Evolutionary conservation across 2,113 vertebrate species (phyloP).

Genomic region (Numida meleagris): DNA sequence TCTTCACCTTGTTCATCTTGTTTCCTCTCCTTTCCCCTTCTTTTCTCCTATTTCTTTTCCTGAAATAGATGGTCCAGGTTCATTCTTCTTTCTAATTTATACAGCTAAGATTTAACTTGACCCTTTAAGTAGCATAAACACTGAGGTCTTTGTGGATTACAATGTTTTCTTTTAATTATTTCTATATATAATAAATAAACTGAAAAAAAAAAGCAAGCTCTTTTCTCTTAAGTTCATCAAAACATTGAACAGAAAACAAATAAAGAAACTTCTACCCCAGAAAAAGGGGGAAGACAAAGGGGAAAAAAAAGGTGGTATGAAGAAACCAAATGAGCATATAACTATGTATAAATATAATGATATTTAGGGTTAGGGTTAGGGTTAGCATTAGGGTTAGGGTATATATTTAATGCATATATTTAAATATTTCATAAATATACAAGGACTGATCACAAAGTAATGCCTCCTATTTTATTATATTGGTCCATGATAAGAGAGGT

Average conservation of each 20-base stretch:
- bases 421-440: neutral
- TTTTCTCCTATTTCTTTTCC: neutral
- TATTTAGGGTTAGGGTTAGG: too few relatives aligned
- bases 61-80: neutral
- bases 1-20: too few relatives aligned
- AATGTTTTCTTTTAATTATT: slow-evolving; percentile 55
- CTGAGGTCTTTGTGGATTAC: neutral
- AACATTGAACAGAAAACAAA: slow-evolving; percentile 31
- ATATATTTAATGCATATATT: neutral
- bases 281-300: neutral
- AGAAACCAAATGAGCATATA: neutral
- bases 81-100: neutral
- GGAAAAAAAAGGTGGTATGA: neutral
- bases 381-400: too few relatives aligned
- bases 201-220: neutral
- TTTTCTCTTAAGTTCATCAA: slow-evolving; percentile 22
- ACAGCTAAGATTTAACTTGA: neutral
- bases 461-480: too few relatives aligned
- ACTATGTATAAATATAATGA: neutral
- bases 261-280: neutral
- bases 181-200: slow-evolving; percentile 32
- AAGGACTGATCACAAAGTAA: too few relatives aligned
- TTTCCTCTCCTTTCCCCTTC: neutral
- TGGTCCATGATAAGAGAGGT: too few relatives aligned
- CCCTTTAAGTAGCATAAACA: neutral